Evolutionary conservation across 2,797 vertebrate species (phyloP).

Genomic region (Danio kyathit): DNA sequence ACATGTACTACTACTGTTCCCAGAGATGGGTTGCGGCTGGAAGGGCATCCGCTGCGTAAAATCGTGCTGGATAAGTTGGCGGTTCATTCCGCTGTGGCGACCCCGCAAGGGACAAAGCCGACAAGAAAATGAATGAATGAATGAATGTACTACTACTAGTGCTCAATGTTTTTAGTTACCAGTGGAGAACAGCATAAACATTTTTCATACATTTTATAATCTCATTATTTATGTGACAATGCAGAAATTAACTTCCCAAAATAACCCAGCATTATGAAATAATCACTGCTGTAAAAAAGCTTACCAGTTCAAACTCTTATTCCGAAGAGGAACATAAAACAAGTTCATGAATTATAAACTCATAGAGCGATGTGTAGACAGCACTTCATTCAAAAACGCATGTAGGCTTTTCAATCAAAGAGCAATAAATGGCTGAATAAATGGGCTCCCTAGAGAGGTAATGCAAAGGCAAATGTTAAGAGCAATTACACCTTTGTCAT

Average conservation of each 20-base stretch:
- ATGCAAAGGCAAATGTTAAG: constrained; percentile 53
- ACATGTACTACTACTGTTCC: too few relatives aligned
- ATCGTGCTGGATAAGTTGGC: too few relatives aligned
- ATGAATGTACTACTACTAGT: too few relatives aligned
- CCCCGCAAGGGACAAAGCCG: too few relatives aligned
- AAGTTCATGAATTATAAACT: not conserved
- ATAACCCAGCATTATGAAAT: not conserved
- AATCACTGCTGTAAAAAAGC: not conserved
- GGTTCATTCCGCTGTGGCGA: too few relatives aligned
- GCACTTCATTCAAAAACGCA: not conserved
- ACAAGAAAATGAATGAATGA: too few relatives aligned
- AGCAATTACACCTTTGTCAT: constrained; percentile 57
- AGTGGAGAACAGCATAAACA: too few relatives aligned
- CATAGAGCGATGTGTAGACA: not conserved
- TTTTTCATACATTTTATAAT: too few relatives aligned
- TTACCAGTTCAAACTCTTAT: not conserved
- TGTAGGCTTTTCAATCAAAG: constrained; percentile 10
- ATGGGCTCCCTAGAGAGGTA: constrained; percentile 42
- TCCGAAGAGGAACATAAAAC: not conserved
- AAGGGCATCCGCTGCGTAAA: too few relatives aligned
- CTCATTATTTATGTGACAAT: not conserved
- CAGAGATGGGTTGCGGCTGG: too few relatives aligned
- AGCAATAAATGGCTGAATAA: constrained; percentile 35
- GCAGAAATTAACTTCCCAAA: not conserved
- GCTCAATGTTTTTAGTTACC: too few relatives aligned